These are phyloP conservation scores for Agapetus fuscipes DNA, from an alignment of 2,888 invertebrate species.

Conservation along the genomic window DNA sequence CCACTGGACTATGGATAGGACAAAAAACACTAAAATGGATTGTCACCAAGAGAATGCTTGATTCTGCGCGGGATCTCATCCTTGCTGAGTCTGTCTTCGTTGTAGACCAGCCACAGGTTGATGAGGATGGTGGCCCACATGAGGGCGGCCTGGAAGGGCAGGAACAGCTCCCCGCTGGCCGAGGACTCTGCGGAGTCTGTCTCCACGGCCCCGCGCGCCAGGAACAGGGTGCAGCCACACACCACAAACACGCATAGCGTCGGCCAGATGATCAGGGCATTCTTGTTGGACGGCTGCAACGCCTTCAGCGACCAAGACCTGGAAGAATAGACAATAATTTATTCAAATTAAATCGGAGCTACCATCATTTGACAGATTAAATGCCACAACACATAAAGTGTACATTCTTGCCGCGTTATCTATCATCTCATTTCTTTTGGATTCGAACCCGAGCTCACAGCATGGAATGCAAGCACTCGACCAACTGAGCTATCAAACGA, in stretches of 20 bases:
- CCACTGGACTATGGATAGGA: too few species aligned
- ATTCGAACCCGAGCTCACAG: too few species aligned
- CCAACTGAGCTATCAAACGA: too few species aligned
- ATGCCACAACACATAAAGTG: too few species aligned
- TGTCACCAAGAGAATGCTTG: conserved; percentile 38
- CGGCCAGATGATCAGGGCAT: conserved; percentile 17
- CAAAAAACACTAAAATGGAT: too few species aligned
- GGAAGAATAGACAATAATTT: too few species aligned
- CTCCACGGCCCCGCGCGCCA: conserved; percentile 2
- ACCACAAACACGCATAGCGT: conserved; percentile 6
- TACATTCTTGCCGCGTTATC: too few species aligned
- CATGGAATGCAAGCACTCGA: too few species aligned
- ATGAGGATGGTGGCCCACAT: conserved; percentile 35
- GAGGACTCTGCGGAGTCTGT: conserved; percentile 22
- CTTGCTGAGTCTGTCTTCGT: conserved; percentile 39
- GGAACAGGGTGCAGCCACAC: conserved; percentile 7
- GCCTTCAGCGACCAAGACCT: conserved; percentile 10
- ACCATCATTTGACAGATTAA: too few species aligned
- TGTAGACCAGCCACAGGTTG: conserved; percentile 38
- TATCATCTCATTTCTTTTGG: too few species aligned
- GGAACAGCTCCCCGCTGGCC: conserved; percentile 34
- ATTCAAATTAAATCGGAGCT: too few species aligned
- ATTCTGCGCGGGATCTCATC: conserved; percentile 48
- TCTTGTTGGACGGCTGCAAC: conserved; percentile 11
- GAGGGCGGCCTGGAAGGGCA: conserved; percentile 39